Base-by-base conservation (phyloP, 2,113 vertebrate genomes). In the Riparia riparia region DNA sequence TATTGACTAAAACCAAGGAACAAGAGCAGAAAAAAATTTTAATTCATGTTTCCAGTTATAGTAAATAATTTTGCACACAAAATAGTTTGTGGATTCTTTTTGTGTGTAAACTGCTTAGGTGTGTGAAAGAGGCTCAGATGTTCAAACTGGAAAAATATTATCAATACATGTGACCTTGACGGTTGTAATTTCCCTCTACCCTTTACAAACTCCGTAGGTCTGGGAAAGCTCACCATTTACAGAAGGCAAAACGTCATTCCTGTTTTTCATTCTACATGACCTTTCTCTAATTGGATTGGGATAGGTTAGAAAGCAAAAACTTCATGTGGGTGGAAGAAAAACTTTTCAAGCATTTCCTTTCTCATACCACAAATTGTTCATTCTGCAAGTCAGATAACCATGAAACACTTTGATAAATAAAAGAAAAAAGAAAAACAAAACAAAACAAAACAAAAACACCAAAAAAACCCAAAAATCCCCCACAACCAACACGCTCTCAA, bases 401-500 rank as follows among this genome's bases (percentile, higher is more conserved):
- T 54, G 7, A 80, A 69, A 60, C 12, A 58, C 4, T 81, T 63
- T 14, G 11, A 22, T 54, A 77, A 82, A 86, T 22, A 63, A 80
- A 5, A 6, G 49, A 63, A 31, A 5, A 39, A 58, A 4, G 32
- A 56, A 54, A 37, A 37, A 37, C 37, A 37, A 37, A 37, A 37
- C 4, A 37, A 37, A 37, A 12, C 44, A 22, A 24, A 49, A 14
- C 22, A 12, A 49, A 37, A 37, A 37, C 37, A 37, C 14, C 10
- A 74, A 5, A 8, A 58, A 63, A 31, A 5, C 37, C 37, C 37
- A 37, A 37, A 37, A 45, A 53, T 20, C 17, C 1, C 12, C 7
- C 11, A 17, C 6, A 37, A 49, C 2, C 3, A 32, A 13, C 17
- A 58, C 4, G 0, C 8, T 14, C 6, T 1, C 1, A 15, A 73